Conservation (phyloP, 1,140 invertebrate species). For the Penaeus japonicus region DNA sequence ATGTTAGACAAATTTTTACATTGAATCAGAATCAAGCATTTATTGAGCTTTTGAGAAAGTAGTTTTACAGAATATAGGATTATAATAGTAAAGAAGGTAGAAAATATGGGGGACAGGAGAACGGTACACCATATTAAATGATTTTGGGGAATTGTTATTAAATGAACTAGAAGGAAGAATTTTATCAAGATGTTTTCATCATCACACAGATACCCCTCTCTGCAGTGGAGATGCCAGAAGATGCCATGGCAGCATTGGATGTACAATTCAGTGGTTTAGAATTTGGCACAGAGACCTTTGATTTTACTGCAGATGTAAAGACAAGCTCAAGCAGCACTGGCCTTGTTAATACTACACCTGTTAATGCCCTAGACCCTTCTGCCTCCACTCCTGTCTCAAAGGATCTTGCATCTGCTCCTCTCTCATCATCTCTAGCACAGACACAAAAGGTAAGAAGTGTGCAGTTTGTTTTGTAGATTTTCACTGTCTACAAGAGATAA, state of each 20-base stretch:
- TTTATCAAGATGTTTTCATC: too few relatives aligned
- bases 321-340: conserved; percentile 45
- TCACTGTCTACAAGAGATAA: too few relatives aligned
- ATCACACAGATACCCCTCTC: conserved; percentile 81
- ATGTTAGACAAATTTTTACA: too few relatives aligned
- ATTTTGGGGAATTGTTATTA: too few relatives aligned
- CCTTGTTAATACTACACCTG: conserved; percentile 28
- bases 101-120: too few relatives aligned
- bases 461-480: too few relatives aligned
- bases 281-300: conserved; percentile 74
- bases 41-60: too few relatives aligned
- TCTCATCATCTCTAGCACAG: conserved; percentile 33
- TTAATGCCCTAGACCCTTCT: conserved; percentile 32
- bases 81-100: too few relatives aligned
- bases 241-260: conserved; percentile 83
- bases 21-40: too few relatives aligned
- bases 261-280: conserved; percentile 94
- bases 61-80: too few relatives aligned
- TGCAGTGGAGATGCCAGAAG: conserved; percentile 95
- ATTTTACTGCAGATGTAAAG: conserved; percentile 60
- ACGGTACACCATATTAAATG: too few relatives aligned
- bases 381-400: conserved; percentile 41
- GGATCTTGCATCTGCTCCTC: conserved; percentile 42
- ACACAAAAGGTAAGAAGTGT: conserved; percentile 37
- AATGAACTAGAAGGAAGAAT: too few relatives aligned